Evolutionary conservation across 2,888 invertebrate genomes (phyloP), one percentile per base, ranked within the genome.

Genomic region (Eilema caniola): DNA sequence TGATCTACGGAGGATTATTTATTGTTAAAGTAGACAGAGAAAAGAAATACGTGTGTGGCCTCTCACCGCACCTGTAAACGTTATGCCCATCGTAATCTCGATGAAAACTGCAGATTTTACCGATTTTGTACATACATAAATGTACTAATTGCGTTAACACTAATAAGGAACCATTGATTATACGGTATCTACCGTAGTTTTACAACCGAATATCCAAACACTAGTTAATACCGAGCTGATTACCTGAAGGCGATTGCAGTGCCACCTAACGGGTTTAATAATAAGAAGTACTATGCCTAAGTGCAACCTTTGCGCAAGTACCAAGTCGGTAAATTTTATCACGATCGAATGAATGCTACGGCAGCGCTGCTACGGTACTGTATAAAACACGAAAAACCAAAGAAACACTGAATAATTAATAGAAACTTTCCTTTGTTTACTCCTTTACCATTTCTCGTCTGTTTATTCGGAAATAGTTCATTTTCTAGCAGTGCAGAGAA

Each of bases 11-110:
- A 60, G 57, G 16, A 67, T 70, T 77, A 81, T 77, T 62, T 73
- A 33, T 24, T 57, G 66, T 69, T 59, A 56, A 33, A 70, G 66
- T 69, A 61, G 64, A 70, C 66, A 67, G 66, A 73, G 71, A 76
- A 74, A 74, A 73, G 69, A 76, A 76, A 74, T 72, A 71, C 72
- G 73, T 76, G 80, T 82, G 84, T 80, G 85, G 81, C 84, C 81
- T 81, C 73, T 78, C 75, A 77, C 79, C 77, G 72, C 25, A 69
- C 62, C 53, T 56, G 41, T 76, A 80, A 80, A 72, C 61, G 69
- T 37, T 70, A 69, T 28, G 68, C 70, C 69, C 66, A 69, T 63
- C 31, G 70, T 74, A 73, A 81, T 78, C 78, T 70, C 66, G 68
- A 73, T 72, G 77, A 79, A 83, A 81, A 75, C 77, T 37, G 66